These are phyloP conservation scores for Diachasmimorpha longicaudata DNA, from an alignment of 1,140 invertebrate species.

Conservation along the genomic window DNA sequence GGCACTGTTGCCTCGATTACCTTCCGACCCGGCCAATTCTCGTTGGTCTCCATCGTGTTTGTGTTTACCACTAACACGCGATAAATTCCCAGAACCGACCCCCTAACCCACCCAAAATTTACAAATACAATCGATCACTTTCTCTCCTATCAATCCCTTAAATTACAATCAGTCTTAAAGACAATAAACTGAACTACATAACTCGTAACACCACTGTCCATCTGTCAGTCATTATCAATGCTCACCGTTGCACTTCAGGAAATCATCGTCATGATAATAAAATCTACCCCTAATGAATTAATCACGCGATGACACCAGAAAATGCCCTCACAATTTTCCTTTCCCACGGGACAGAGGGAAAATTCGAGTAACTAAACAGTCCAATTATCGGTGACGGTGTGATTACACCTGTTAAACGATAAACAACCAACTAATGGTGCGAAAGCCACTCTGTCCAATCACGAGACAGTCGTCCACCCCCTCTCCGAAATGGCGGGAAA, in stretches of 20 bases:
- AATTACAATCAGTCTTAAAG: too few relatives aligned
- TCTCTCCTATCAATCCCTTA: too few relatives aligned
- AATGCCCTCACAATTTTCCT: constrained; percentile 3
- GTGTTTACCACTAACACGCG: constrained; percentile 13
- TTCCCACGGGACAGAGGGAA: too few relatives aligned
- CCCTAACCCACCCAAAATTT: not conserved
- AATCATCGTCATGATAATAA: not conserved
- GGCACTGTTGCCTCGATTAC: constrained; percentile 36
- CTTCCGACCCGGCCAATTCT: constrained; percentile 29
- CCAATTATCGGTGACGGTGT: too few relatives aligned
- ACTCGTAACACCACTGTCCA: not conserved
- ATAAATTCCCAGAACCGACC: not conserved
- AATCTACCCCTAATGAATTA: too few relatives aligned
- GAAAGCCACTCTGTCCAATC: too few relatives aligned
- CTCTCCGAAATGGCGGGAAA: too few relatives aligned
- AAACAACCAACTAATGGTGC: too few relatives aligned
- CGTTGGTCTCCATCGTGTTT: constrained; percentile 32
- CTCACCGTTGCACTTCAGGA: not conserved
- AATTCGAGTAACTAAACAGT: too few relatives aligned
- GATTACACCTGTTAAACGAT: too few relatives aligned
- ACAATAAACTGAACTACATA: not conserved
- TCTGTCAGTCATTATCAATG: not conserved
- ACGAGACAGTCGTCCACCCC: too few relatives aligned
- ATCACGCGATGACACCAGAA: not conserved
- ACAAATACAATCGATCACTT: too few relatives aligned